phyloP scores from a whole-genome alignment of 2,797 vertebrate genomes.

The Galago senegalensis region DNA sequence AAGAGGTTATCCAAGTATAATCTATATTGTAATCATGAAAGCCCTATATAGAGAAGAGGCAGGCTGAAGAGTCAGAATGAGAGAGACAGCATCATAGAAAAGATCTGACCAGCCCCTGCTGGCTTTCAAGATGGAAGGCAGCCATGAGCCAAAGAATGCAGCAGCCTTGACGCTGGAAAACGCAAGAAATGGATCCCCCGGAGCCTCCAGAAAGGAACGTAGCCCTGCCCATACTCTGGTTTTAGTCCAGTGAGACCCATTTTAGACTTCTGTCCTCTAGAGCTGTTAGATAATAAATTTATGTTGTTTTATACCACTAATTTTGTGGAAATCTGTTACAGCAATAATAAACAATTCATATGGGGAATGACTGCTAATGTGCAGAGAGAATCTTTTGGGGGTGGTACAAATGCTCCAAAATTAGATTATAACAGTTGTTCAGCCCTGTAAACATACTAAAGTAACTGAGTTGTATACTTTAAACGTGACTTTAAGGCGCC shows the following conservation, averaged over 20 bases:
- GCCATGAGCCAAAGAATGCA: not conserved
- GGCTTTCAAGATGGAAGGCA: not conserved
- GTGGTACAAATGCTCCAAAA: constrained; percentile 4
- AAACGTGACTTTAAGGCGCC: not conserved
- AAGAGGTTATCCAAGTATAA: not conserved
- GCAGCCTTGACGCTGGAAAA: not conserved
- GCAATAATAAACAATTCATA: not conserved
- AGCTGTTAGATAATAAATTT: not conserved
- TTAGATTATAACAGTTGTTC: not conserved
- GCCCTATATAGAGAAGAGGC: not conserved
- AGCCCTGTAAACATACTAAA: not conserved
- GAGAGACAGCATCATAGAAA: not conserved
- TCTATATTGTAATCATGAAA: not conserved
- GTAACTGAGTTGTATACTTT: not conserved
- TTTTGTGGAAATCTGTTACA: not conserved
- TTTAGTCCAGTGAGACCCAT: not conserved
- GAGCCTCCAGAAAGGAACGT: not conserved
- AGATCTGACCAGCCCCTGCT: not conserved
- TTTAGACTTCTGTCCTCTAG: not conserved
- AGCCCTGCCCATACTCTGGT: not conserved
- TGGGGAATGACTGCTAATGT: not conserved
- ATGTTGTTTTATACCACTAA: not conserved
- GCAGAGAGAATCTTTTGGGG: not conserved
- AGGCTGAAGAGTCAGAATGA: not conserved
- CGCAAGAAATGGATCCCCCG: not conserved